Percentiles rank a stretch among this genome's conserved stretches.
Conservation (phyloP, 2,888 invertebrate genomes). For the Barypeithes pellucidus region DNA sequence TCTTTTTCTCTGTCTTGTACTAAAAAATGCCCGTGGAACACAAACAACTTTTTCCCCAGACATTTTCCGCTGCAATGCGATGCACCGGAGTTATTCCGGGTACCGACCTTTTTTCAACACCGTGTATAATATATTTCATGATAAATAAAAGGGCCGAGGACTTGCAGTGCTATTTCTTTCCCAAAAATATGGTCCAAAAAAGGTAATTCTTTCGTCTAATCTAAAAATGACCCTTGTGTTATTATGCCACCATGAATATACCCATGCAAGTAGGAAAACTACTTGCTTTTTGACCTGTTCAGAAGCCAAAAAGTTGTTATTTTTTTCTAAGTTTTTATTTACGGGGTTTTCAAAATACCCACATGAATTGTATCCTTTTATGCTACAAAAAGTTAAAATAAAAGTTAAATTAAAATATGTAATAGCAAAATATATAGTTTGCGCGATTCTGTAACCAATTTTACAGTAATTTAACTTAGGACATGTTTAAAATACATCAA, state of each 20-base stretch:
- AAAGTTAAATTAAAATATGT: constrained; percentile 11
- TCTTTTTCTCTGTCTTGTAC: no score
- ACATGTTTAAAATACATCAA: no score
- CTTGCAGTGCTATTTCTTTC: no score
- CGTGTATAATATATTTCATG: no score
- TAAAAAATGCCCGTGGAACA: no score
- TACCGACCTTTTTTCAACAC: no score
- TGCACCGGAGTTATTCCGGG: no score
- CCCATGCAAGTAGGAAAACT: constrained; percentile 7
- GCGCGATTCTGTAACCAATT: no score
- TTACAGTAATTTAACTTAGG: no score
- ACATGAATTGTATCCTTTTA: constrained; percentile 37
- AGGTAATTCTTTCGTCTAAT: neutral
- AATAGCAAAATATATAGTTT: neutral
- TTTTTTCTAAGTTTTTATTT: constrained; percentile 28
- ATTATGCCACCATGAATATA: neutral
- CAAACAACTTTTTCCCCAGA: no score
- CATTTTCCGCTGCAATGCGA: no score
- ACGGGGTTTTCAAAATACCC: constrained; percentile 28
- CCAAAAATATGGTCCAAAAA: neutral
- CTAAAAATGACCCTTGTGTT: neutral
- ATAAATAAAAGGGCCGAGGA: no score
- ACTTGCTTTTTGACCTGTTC: constrained; percentile 50
- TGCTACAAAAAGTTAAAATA: constrained; percentile 36
- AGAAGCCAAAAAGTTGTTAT: constrained; percentile 45